Evolutionary conservation across 2,888 invertebrate species (phyloP), one percentile per base, ranked within the genome.

Genomic region (Steromphala cineraria): DNA sequence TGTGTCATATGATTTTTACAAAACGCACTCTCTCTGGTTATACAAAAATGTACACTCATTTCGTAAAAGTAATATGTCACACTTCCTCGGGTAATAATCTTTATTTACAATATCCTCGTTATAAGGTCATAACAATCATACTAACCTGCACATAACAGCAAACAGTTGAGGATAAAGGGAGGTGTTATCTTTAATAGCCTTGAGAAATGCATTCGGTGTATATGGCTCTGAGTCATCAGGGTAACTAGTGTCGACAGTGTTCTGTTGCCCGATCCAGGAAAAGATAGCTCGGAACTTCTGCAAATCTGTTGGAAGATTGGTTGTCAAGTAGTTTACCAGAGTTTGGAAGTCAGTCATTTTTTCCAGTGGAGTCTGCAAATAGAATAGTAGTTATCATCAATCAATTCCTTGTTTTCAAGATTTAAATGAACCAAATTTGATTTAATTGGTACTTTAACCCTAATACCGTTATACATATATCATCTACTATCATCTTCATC

Each of bases 241-340:
- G 55, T 84, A 84, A 15, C 81, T 62, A 0, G 83, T 62, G 19
- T 71, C 53, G 19, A 86, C 81, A n/a, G 19, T 62, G 78, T 85
- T 83, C 53, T 89, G 89, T 71, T 87, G 86, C 19, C 84, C 82
- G 24, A 87, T 84, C 87, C 87, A 87, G 0, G 83, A 80, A 21
- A 86, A 75, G 31, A 87, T 85, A 21, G 83, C 82, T 75, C 84
- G 81, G 4, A 86, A 84, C 67, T 85, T 85, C 17, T 84, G 40
- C 17, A 82, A 53, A 4, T 86, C 87, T 8, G 82, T 84, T 1
- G 77, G 74, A n/a, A 83, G 28, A n/a, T 67, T 52, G n/a, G 71
- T 56, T 1, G 82, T 84, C 13, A 87, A 81, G 36, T 87, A 83
- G 3, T 74, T 76, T 1, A 85, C 67, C 7, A 87, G 75, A 0